Evolutionary conservation across 2,888 invertebrate genomes (phyloP).

Genomic region (Macrosiphum euphorbiae): DNA sequence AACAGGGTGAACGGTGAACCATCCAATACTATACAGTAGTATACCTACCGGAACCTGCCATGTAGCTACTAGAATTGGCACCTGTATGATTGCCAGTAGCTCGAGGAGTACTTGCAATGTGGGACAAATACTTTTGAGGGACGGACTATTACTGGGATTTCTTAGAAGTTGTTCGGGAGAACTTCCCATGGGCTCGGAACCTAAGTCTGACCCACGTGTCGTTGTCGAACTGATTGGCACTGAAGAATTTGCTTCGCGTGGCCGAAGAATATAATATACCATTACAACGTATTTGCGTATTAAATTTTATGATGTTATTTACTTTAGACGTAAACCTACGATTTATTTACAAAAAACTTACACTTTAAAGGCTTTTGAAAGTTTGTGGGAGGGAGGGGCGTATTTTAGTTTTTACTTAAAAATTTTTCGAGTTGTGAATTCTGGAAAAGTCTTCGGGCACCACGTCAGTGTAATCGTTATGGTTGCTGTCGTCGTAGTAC

Average conservation of each 20-base stretch:
- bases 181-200: neutral
- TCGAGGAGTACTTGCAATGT: neutral
- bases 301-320: neutral
- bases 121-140: neutral
- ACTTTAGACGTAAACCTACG: slow-evolving; percentile 25
- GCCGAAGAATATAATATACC: neutral
- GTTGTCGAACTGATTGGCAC: neutral
- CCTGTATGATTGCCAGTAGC: neutral
- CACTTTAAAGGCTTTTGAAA: slow-evolving; percentile 42
- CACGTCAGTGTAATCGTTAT: slow-evolving; percentile 72
- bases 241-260: neutral
- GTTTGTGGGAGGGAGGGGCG: neutral
- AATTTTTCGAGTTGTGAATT: slow-evolving; percentile 65
- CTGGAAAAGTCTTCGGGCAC: slow-evolving; percentile 68
- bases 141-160: neutral
- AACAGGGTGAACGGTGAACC: neutral
- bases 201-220: neutral
- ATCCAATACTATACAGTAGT: neutral
- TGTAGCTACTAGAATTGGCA: neutral
- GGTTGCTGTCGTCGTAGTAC: slow-evolving; percentile 81
- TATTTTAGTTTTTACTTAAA: slow-evolving; percentile 21
- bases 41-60: neutral
- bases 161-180: neutral
- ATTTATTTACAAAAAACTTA: slow-evolving; percentile 63
- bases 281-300: neutral